Base-by-base conservation (phyloP, 2,113 vertebrate genomes). In the Onychostruthus taczanowskii region DNA sequence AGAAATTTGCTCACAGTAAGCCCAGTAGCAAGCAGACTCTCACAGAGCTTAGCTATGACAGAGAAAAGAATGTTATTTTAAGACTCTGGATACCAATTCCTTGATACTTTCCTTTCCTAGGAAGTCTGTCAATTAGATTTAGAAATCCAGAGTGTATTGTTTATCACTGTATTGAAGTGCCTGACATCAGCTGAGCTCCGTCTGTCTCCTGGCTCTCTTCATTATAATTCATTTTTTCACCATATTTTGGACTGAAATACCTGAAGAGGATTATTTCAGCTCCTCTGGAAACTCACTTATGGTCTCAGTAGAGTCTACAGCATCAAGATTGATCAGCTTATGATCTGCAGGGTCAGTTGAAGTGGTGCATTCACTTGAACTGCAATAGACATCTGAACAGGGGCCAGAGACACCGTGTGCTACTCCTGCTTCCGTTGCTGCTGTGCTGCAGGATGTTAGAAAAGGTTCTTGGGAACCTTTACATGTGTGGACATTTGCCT, bases 231-330 rank as follows among this genome's bases (percentile, higher is more conserved):
- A 41, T 88, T 92, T 96, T 85, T 95, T 76, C 33, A 31, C 72
- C n/a, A 20, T 80, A 56, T 72, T 93, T 94, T 88, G 88, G 79
- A 86, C 39, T 56, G 61, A 92, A 94, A 75, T 84, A 47, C 31
- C 43, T 74, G 39, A 33, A 64, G 68, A 78, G 56, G 47, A 75
- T 64, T 77, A 50, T 84, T 95, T 93, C 61, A 61, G 18, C 28
- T 90, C 21, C 44, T 96, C 95, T 97, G 93, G 79, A 96, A 96
- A 96, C 44, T 96, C 83, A 70, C 94, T 96, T 96, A 95, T 2
- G 43, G 69, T 72, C 82, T 90, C 85, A 90, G 88, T 31, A 83
- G 84, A 76, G 78, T 63, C 81, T 93, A 70, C 63, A 77, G 8
- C 56, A 88, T 41, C 27, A 84, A 74, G 82, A 96, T 86, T 80